A percentile compares a stretch with the other conserved stretches of the same genome.
phyloP scores from a whole-genome alignment of 64 coral and sea anemone genomes.

The Actinia equina region DNA sequence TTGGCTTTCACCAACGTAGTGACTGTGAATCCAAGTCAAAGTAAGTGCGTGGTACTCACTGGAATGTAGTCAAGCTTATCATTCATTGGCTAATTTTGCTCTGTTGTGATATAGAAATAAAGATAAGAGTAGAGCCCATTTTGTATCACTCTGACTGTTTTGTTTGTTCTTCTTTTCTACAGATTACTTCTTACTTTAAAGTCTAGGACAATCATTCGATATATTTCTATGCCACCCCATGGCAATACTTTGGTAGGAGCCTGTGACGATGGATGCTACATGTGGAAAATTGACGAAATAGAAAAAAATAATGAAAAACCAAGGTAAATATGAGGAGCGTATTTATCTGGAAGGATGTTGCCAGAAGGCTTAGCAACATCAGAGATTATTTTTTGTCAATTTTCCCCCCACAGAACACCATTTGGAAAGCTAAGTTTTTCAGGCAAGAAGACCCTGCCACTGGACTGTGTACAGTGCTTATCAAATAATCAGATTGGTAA shows the following conservation, averaged over 20 bases:
- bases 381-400: too few species aligned
- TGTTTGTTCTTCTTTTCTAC: background rate
- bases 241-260: conserved; percentile 82
- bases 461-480: conserved; percentile 90
- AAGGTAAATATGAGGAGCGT: conserved; percentile 18
- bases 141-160: background rate
- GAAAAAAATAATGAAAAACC: conserved; percentile 62
- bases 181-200: conserved; percentile 88
- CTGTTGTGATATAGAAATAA: too few species aligned
- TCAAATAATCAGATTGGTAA: conserved; percentile 83
- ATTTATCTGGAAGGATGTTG: background rate
- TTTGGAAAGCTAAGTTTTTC: conserved; percentile 93
- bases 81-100: too few species aligned
- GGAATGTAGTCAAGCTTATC: too few species aligned
- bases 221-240: conserved; percentile 78
- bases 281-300: conserved; percentile 87
- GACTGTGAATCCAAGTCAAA: conserved; percentile 68
- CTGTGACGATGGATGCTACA: conserved; percentile 88
- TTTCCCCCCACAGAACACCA: conserved; percentile 26
- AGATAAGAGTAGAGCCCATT: too few species aligned
- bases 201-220: conserved; percentile 75
- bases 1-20: conserved; percentile 49
- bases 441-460: conserved; percentile 78
- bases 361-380: too few species aligned
- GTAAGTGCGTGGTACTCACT: conserved; percentile 49